Conservation (phyloP, 2,113 vertebrate genomes). For the Mionectes macconnelli region DNA sequence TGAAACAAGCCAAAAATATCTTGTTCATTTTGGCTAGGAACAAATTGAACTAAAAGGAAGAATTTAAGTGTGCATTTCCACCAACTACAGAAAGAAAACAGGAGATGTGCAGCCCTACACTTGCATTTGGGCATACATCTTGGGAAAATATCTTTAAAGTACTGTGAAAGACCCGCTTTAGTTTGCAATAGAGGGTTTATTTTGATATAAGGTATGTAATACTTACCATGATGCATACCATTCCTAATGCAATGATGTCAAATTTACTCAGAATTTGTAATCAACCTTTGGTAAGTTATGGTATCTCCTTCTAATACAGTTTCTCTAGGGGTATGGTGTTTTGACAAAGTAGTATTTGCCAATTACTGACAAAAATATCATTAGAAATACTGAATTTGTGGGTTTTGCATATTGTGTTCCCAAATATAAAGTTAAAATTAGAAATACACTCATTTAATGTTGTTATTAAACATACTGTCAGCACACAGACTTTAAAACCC, state of each 20-base stretch:
- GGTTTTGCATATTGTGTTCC: not conserved
- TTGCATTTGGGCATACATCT: not conserved
- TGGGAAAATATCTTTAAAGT: not conserved
- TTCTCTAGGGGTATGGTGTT: not conserved
- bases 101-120: not conserved
- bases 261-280: not conserved
- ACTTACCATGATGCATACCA: not conserved
- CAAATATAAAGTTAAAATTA: not conserved
- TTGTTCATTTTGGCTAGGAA: slow-evolving; percentile 41
- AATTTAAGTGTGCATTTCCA: not conserved
- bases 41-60: not conserved
- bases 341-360: not conserved
- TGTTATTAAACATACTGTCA: not conserved
- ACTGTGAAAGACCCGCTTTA: not conserved
- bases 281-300: not conserved
- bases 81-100: not conserved
- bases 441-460: not conserved
- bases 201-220: not conserved
- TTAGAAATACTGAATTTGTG: not conserved
- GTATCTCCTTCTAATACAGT: not conserved
- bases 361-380: not conserved
- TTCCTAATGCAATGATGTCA: not conserved
- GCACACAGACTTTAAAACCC: not conserved
- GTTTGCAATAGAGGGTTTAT: not conserved
- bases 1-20: slow-evolving; percentile 46